phyloP scores from a whole-genome alignment of 2,113 vertebrate species.

The Merops nubicus region DNA sequence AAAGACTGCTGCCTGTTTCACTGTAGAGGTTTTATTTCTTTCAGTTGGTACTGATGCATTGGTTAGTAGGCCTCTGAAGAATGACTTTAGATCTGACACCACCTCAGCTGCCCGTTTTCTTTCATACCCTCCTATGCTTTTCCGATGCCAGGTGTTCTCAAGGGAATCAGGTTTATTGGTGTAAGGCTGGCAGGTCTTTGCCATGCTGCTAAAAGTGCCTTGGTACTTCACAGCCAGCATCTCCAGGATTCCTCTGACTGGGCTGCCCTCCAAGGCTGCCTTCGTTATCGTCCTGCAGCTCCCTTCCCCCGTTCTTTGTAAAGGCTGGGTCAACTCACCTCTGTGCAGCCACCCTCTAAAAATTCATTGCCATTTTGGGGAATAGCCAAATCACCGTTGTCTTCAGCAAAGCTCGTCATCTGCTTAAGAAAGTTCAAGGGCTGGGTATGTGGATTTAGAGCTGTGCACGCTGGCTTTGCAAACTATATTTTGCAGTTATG shows the following conservation, averaged over 20 bases:
- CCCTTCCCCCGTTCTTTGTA: background rate
- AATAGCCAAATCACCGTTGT: background rate
- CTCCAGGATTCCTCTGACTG: background rate
- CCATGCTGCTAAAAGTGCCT: background rate
- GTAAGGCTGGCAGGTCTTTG: background rate
- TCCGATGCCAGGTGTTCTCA: background rate
- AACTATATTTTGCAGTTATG: background rate
- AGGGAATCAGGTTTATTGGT: background rate
- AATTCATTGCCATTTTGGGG: background rate
- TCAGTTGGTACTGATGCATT: background rate
- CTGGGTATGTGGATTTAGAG: background rate
- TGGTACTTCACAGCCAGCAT: background rate
- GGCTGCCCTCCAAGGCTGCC: rapidly evolving
- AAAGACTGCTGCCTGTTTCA: background rate
- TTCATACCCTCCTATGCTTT: background rate
- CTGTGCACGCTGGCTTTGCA: background rate
- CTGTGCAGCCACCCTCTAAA: background rate
- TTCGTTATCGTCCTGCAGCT: background rate
- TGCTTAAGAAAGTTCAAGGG: background rate
- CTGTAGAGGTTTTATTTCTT: background rate
- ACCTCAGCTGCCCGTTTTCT: background rate
- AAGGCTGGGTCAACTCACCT: background rate
- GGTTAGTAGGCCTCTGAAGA: background rate
- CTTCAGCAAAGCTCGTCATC: background rate
- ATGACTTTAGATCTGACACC: background rate